A percentile compares a stretch with the other conserved stretches of the same genome.
Evolutionary conservation across 53 echinoderm and acorn worm genomes (phyloP).

Genomic region (Antedon mediterranea): DNA sequence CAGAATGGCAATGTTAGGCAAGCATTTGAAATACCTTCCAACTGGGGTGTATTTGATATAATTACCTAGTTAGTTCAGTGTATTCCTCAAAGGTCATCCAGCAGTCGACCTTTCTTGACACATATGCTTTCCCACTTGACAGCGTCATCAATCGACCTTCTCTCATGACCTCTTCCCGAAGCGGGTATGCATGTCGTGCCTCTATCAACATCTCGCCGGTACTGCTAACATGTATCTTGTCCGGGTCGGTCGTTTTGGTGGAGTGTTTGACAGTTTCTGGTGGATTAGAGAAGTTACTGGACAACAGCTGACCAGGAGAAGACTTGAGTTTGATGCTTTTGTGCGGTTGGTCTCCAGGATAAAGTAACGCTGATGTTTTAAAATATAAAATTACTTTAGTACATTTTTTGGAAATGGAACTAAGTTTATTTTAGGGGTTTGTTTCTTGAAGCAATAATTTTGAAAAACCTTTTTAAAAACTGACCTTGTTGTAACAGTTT

Average conservation of each 20-base stretch:
- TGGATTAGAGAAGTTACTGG: slow-evolving; percentile 72
- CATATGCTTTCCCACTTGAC: slow-evolving; percentile 74
- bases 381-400: neutral
- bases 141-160: slow-evolving; percentile 57
- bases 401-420: neutral
- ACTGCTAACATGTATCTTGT: slow-evolving; percentile 57
- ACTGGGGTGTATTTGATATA: neutral
- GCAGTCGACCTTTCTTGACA: slow-evolving; percentile 68
- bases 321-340: slow-evolving; percentile 25
- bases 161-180: slow-evolving; percentile 33
- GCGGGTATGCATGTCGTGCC: slow-evolving; percentile 74
- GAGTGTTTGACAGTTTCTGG: slow-evolving; percentile 52
- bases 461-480: neutral
- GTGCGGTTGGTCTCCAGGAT: slow-evolving; percentile 67
- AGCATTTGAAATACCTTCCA: no score
- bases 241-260: slow-evolving; percentile 40
- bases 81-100: slow-evolving; percentile 97
- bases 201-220: slow-evolving; percentile 64
- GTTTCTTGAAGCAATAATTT: neutral
- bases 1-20: no score
- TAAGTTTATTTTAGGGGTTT: neutral
- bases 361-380: slow-evolving; percentile 43
- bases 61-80: slow-evolving; percentile 54
- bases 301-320: slow-evolving; percentile 55
- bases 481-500: slow-evolving; percentile 66